Evolutionary conservation across 1,140 invertebrate genomes (phyloP).

Genomic region (Rhizoglyphus robini): DNA sequence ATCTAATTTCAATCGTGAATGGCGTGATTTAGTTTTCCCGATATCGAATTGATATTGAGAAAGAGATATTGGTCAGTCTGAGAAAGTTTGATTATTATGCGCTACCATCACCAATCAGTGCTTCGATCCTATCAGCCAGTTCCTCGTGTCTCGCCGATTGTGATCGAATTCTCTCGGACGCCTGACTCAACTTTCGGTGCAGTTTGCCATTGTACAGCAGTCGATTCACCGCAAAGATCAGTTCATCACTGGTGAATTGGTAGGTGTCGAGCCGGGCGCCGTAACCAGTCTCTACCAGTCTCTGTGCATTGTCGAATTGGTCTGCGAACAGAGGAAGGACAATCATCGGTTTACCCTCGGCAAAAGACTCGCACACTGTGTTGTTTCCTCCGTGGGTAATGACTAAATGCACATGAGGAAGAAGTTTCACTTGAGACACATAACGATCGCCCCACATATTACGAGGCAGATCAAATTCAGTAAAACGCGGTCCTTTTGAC

Average conservation of each 20-base stretch:
- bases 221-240: background rate
- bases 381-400: conserved; percentile 22
- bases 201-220: background rate
- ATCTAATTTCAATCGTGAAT: no score
- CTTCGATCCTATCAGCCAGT: no score
- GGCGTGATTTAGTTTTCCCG: no score
- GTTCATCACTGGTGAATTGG: conserved; percentile 10
- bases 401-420: conserved; percentile 14
- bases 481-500: conserved; percentile 11
- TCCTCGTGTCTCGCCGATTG: no score
- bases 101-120: no score
- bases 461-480: conserved; percentile 20
- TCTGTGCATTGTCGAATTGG: conserved; percentile 21
- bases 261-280: conserved; percentile 11
- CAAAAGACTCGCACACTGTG: background rate
- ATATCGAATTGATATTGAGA: no score
- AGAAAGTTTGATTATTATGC: no score
- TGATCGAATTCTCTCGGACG: conserved; percentile 9
- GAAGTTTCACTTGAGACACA: conserved; percentile 7
- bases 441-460: conserved; percentile 20
- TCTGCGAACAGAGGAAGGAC: conserved; percentile 15
- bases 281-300: conserved; percentile 1
- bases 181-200: background rate
- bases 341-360: conserved; percentile 11
- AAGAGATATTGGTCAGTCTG: no score